Conservation (phyloP, 2,797 vertebrate species). For the Ispidina picta region DNA sequence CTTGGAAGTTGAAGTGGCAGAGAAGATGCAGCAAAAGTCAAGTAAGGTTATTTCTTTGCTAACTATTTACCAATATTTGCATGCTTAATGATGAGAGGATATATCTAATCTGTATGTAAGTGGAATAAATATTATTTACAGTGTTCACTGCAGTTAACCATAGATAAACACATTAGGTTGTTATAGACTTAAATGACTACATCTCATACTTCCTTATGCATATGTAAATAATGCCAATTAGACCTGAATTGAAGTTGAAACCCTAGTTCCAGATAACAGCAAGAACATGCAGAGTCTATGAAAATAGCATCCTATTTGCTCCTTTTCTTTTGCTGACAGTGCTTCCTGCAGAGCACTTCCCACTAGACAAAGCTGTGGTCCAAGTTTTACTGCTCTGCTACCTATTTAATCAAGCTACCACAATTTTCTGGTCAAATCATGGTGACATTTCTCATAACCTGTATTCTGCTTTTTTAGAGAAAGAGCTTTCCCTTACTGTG, state of each 20-base stretch:
- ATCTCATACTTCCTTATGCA: not conserved
- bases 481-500: slow-evolving; percentile 78
- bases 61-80: not conserved
- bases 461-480: slow-evolving; percentile 50
- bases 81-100: not conserved
- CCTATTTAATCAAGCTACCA: not conserved
- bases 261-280: accelerated
- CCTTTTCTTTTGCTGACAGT: not conserved
- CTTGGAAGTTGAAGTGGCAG: slow-evolving; percentile 74
- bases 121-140: not conserved
- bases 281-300: not conserved
- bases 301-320: not conserved
- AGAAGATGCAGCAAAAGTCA: slow-evolving; percentile 60
- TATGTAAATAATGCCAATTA: not conserved
- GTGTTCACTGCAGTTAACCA: not conserved
- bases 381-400: not conserved
- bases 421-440: not conserved
- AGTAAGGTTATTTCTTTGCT: slow-evolving; percentile 43
- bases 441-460: not conserved
- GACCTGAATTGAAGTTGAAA: not conserved
- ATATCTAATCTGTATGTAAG: not conserved
- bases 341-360: not conserved
- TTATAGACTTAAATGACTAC: not conserved
- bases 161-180: not conserved
- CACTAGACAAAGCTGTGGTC: not conserved